These are phyloP conservation scores for Pseudolycoriella hygida DNA, from an alignment of 2,888 invertebrate genomes.

Conservation along the genomic window DNA sequence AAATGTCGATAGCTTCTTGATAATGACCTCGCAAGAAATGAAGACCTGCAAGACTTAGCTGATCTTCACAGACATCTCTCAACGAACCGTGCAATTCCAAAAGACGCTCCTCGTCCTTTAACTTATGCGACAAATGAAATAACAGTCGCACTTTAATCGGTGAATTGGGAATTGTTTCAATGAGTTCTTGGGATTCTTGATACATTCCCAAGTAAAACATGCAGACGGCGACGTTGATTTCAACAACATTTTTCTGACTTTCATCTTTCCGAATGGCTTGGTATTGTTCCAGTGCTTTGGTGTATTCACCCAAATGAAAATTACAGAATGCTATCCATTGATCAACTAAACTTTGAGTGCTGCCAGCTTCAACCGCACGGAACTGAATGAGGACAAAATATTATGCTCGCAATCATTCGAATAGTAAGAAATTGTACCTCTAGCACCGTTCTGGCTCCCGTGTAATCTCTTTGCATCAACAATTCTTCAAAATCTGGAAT, in stretches of 20 bases:
- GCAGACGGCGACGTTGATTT: conserved; percentile 77
- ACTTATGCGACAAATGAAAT: conserved; percentile 88
- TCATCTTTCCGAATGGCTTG: background rate
- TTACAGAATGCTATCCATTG: conserved; percentile 90
- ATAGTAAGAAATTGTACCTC: too few species aligned
- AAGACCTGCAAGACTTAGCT: conserved; percentile 86
- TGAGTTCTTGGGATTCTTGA: conserved; percentile 43
- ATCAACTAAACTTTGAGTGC: conserved; percentile 31
- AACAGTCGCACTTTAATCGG: conserved; percentile 52
- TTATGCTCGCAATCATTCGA: too few species aligned
- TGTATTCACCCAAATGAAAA: conserved; percentile 91
- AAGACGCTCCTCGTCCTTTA: conserved; percentile 70
- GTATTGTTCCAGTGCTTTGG: conserved; percentile 58
- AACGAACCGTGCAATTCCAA: conserved; percentile 71
- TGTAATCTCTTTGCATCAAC: conserved; percentile 75
- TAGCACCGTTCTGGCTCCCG: conserved; percentile 80
- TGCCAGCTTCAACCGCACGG: background rate
- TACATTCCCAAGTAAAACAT: conserved; percentile 83
- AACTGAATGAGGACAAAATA: background rate
- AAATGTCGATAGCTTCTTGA: conserved; percentile 96
- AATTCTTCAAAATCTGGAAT: conserved; percentile 82
- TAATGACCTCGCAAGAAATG: conserved; percentile 93
- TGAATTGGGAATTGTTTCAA: conserved; percentile 45
- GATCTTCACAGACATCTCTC: conserved; percentile 82
- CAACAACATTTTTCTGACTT: conserved; percentile 37